Evolutionary conservation across 2,888 invertebrate genomes (phyloP), one percentile per base, ranked within the genome.

Genomic region (Acholoe squamosa): DNA sequence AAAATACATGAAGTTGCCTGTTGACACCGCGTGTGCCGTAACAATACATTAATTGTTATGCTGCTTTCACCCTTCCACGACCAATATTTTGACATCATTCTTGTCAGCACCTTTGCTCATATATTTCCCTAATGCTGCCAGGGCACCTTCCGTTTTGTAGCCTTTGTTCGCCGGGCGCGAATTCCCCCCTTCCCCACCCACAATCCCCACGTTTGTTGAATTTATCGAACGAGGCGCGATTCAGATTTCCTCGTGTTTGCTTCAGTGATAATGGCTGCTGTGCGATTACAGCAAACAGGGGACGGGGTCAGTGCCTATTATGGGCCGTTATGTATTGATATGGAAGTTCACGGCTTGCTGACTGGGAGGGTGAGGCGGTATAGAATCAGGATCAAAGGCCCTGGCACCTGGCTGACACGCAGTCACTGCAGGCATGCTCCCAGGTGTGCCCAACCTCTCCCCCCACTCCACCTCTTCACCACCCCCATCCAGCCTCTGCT

Each of bases 281-380:
- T 5, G 54, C 54, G 54, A 54, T 52, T 86, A 54, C 28, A 25
- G n/a, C 25, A 54, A n/a, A 54, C 54, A 86, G 86, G 16, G 14
- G 54, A 0, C 16, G 22, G 86, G 80, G 80, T 33, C 34, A 43
- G 80, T 7, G 80, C 34, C 80, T 80, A 80, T 86, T 86, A 86
- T 31, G 86, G 86, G 54, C 86, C 54, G 86, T 86, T 86, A 86
- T 86, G 56, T 52, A 86, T 86, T 86, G 86, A 86, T 86, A 86
- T 86, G 86, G 28, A 52, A 1, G 51, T 34, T 34, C 84, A 84
- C 84, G 84, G 43, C 5, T 43, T 84, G 22, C n/a, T 0, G 43
- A 5, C 43, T 3, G 51, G 51, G 1, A n/a, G 80, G 25, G 84
- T 52, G 31, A 54, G 52, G 14, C 56, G 31, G 43, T 43, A 43